Base-by-base conservation (phyloP, 2,797 vertebrate genomes). In the Discoglossus pictus region DNA sequence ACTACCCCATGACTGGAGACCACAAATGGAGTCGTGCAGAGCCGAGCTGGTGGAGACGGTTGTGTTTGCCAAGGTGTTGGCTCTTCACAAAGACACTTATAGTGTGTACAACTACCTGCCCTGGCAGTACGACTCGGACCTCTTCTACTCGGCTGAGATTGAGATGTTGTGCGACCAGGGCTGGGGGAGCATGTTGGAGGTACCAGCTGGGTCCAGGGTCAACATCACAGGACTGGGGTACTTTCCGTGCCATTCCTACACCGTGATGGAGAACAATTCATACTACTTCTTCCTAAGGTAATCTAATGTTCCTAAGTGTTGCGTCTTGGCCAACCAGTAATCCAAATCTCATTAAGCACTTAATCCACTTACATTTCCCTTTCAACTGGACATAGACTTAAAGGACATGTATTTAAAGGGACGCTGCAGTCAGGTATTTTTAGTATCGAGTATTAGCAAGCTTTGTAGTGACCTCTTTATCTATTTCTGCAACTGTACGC, bases 251-350 rank as follows among this genome's bases (percentile, higher is more conserved):
- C 87, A 88, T 81, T 88, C 92, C 7, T 93, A 93, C 83, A 92
- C 84, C 46, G 91, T 92, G 75, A 80, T 84, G 74, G 83, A 87
- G 73, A 86, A 91, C 80, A 93, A 91, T 78, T 88, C 83, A 65
- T 93, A 93, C 77, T 93, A 92, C 76, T 91, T 93, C 79, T 93
- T 93, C 52, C 69, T 93, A 6, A 90, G 91, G 92, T 93, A 83
- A 87, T 79, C 3, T n/a, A 8, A 4, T 31, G 27, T 4, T 8
- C 27, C 8, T 31, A 8, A 8, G 4, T 31, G 8, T 4, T 31
- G 27, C 27, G 8, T 31, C 27, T 31, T 31, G 4, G 27, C 8
- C n/a, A n/a, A n/a, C n/a, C n/a, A n/a, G n/a, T n/a, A n/a, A n/a
- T n/a, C n/a, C n/a, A n/a, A n/a, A n/a, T n/a, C n/a, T n/a, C n/a